Percentiles rank a stretch among this genome's conserved stretches.
Evolutionary conservation across 2,113 vertebrate genomes (phyloP).

Genomic region (Serranochromis macrocephalus): DNA sequence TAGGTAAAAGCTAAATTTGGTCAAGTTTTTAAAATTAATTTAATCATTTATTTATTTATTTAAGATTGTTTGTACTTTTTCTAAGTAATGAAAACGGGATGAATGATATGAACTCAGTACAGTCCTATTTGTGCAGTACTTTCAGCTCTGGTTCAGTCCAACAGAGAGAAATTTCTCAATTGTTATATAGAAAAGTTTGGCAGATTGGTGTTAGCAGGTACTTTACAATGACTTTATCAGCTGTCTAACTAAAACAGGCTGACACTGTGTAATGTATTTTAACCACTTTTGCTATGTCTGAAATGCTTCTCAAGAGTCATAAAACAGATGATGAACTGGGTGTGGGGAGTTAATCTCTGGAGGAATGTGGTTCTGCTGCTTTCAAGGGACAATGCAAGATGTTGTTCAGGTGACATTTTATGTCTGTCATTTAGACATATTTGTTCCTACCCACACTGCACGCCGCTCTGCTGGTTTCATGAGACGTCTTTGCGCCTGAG

Average conservation of each 20-base stretch:
- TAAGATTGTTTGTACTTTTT: not conserved
- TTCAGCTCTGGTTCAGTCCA: not conserved
- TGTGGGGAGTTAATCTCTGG: not conserved
- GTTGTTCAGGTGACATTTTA: not conserved
- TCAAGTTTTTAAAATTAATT: not conserved
- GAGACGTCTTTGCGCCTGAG: not conserved
- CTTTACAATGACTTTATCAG: not conserved
- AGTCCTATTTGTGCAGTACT: not conserved
- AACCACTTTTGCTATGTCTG: not conserved
- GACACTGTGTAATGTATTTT: not conserved
- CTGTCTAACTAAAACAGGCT: not conserved
- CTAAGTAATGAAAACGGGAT: not conserved
- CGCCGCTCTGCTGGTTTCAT: not conserved
- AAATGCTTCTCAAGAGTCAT: not conserved
- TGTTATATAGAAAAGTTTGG: not conserved
- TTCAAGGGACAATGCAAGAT: not conserved
- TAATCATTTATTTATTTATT: not conserved
- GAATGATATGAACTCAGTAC: not conserved
- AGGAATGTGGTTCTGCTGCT: conserved; percentile 38
- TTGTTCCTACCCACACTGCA: not conserved
- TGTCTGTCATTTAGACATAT: not conserved
- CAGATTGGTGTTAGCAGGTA: not conserved
- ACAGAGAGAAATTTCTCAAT: not conserved
- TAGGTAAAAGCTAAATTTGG: not conserved
- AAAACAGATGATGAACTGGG: not conserved